These are phyloP conservation scores for Aphelenchoides fujianensis DNA, from an alignment of 1,140 invertebrate species.

Conservation along the genomic window DNA sequence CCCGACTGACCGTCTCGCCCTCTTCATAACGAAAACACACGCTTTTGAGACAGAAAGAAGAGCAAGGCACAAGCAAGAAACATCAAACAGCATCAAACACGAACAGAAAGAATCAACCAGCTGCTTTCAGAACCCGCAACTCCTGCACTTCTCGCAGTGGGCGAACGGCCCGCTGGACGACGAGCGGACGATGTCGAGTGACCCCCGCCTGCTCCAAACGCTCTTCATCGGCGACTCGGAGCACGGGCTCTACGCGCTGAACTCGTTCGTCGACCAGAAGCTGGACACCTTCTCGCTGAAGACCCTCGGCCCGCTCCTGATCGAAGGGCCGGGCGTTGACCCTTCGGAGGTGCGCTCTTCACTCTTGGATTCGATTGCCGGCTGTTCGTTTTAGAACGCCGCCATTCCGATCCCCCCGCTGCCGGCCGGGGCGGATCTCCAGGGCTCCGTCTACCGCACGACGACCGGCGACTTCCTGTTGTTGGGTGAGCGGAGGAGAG, in stretches of 20 bases:
- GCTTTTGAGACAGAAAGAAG: no score
- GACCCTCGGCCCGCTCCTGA: constrained; percentile 57
- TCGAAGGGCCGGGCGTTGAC: constrained; percentile 60
- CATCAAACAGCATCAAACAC: no score
- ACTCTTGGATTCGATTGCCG: not conserved
- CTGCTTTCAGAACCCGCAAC: not conserved
- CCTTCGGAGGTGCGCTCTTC: not conserved
- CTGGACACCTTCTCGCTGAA: constrained; percentile 64
- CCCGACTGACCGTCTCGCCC: not conserved
- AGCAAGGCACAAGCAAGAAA: no score
- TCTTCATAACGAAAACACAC: not conserved
- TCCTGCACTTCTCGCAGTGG: not conserved
- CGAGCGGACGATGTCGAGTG: constrained; percentile 7
- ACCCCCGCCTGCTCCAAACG: constrained; percentile 71
- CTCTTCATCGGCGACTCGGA: constrained; percentile 81
- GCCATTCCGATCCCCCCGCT: not conserved
- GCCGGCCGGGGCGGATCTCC: constrained; percentile 8
- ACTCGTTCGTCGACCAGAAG: constrained; percentile 81
- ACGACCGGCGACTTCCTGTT: constrained; percentile 39
- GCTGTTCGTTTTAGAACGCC: not conserved
- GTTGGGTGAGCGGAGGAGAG: constrained; percentile 29
- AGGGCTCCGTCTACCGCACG: constrained; percentile 35
- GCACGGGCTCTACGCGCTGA: constrained; percentile 82
- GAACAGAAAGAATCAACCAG: no score
- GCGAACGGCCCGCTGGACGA: not conserved